Evolutionary conservation across 2,797 vertebrate genomes (phyloP).

Genomic region (Helostoma temminkii): DNA sequence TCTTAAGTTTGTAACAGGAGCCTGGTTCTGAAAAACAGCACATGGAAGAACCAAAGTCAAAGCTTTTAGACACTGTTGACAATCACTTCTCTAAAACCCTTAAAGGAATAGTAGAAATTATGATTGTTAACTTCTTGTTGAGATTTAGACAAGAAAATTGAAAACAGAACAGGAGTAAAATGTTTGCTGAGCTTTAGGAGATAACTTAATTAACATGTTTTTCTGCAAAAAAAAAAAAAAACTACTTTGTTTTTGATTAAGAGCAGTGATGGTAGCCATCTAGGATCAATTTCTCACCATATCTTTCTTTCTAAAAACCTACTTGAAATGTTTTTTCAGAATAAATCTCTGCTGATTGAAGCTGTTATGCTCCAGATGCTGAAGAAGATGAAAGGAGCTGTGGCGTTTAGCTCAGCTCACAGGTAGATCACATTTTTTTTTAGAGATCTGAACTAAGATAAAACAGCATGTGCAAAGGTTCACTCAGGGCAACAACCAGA

Average conservation of each 20-base stretch:
- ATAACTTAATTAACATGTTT: too few species aligned
- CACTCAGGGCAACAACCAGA: slow-evolving; percentile 38
- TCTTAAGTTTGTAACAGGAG: slow-evolving; percentile 93
- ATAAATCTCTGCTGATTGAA: slow-evolving; percentile 16
- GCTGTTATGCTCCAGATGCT: slow-evolving; percentile 13
- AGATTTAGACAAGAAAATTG: background rate
- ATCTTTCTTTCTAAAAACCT: slow-evolving; percentile 19
- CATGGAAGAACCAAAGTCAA: slow-evolving; percentile 3
- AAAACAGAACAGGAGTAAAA: too few species aligned
- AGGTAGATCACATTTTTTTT: slow-evolving; percentile 32
- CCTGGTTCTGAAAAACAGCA: slow-evolving; percentile 84
- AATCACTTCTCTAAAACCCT: background rate
- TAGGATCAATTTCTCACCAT: slow-evolving; percentile 15
- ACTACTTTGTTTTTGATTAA: too few species aligned
- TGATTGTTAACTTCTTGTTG: background rate
- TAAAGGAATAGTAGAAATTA: background rate
- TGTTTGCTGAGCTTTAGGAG: too few species aligned
- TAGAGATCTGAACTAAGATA: background rate
- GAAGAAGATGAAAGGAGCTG: slow-evolving; percentile 39
- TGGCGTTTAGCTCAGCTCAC: slow-evolving; percentile 35
- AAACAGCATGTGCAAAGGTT: slow-evolving; percentile 42
- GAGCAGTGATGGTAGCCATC: background rate
- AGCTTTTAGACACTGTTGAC: background rate
- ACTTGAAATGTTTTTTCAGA: background rate
- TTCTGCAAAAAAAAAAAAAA: too few species aligned